Evolutionary conservation across 1,140 invertebrate species (phyloP).

Genomic region (Caenorhabditis remanei): DNA sequence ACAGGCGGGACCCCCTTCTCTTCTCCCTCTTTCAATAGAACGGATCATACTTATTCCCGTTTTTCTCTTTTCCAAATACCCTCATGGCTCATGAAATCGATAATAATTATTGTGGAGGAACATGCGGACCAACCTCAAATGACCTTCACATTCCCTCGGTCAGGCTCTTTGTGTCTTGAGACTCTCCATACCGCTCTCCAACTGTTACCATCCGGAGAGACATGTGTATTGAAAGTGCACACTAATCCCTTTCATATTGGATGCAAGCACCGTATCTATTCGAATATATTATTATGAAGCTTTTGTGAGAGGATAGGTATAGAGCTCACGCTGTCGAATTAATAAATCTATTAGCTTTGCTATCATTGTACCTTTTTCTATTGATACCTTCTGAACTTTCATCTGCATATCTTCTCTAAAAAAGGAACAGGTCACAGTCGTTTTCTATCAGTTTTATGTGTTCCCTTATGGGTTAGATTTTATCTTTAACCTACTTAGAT

Average conservation of each 20-base stretch:
- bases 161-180: conserved; percentile 17
- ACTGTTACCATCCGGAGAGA: conserved; percentile 9
- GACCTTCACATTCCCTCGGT: conserved; percentile 36
- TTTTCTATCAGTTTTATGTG: no score
- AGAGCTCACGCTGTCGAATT: no score
- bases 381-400: no score
- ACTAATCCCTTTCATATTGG: not conserved
- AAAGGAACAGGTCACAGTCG: no score
- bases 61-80: not conserved
- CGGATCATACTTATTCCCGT: no score
- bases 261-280: not conserved
- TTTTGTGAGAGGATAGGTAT: no score
- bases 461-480: no score
- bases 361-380: no score
- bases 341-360: no score
- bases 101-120: not conserved
- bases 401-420: no score
- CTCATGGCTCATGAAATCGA: not conserved
- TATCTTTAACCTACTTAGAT: no score
- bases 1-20: not conserved
- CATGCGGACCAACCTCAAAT: not conserved
- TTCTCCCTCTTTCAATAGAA: not conserved
- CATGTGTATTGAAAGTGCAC: not conserved
- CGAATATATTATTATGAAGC: no score
- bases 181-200: not conserved